Base-by-base conservation (phyloP, 2,113 vertebrate genomes). In the Aepyceros melampus region DNA sequence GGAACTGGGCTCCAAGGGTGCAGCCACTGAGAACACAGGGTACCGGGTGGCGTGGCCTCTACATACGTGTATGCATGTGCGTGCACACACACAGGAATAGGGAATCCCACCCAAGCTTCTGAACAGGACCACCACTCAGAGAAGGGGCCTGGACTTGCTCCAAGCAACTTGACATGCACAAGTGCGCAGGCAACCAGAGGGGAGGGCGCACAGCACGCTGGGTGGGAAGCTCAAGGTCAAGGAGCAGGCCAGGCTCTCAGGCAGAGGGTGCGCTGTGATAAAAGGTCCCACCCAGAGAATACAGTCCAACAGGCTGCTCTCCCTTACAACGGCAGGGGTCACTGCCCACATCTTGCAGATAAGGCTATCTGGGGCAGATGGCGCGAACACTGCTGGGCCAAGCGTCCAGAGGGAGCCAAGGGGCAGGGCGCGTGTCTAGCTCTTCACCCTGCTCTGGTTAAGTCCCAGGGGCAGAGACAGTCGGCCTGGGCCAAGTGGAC, bases 41-140 rank as follows among this genome's bases (percentile, higher is more conserved):
- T 12, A 19, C n/a, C 15, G 1, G 74, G 19, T 9, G 5, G 45
- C 17, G 7, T 7, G 53, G 19, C 58, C 4, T 25, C 19, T 16
- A 19, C 11, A 16, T 11, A 14, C 2, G 4, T 0, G 31, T 11
- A 11, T 11, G 7, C 45, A 17, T 2, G 40, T 0, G 6, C 2
- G 21, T 27, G 16, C 60, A 51, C 55, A 29, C 29, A 36, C 76
- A 16, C 43, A 1, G 14, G 7, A 21, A 8, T 0, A 13, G 36
- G 40, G 31, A 78, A 9, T 15, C 25, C 60, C 11, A n/a, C 6
- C 9, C 21, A 7, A 60, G 91, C 82, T 27, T n/a, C 60, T 27
- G 40, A 0, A 0, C 85, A 55, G 86, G 43, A 31, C 86, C 14
- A 19, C 49, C 12, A 14, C 33, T 58, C 58, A 74, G n/a, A 83